Percentiles rank a stretch among this genome's conserved stretches.
Evolutionary conservation across 2,113 vertebrate genomes (phyloP).

Genomic region (Deroptyus accipitrinus): DNA sequence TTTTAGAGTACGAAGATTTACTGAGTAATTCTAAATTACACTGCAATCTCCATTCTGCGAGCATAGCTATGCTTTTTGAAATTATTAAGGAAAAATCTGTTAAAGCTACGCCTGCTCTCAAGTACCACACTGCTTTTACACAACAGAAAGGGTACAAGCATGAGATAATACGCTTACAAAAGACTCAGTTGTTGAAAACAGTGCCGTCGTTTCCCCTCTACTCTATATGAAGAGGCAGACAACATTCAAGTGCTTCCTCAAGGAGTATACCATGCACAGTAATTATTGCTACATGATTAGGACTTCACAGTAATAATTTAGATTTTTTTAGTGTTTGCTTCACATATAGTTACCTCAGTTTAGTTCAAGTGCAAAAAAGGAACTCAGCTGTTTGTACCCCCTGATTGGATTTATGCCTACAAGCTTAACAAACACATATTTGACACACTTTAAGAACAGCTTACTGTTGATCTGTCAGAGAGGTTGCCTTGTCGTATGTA

Average conservation of each 20-base stretch:
- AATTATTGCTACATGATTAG: neutral
- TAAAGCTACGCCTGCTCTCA: neutral
- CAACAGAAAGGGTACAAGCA: neutral
- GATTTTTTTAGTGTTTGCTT: neutral
- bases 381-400: neutral
- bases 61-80: neutral
- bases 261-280: neutral
- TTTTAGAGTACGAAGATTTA: neutral
- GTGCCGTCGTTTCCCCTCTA: neutral
- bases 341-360: neutral
- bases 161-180: neutral
- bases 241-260: neutral
- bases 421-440: neutral
- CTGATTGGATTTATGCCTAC: neutral
- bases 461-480: constrained; percentile 74
- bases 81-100: neutral
- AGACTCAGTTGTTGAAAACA: neutral
- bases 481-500: constrained; percentile 92
- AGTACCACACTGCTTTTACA: neutral
- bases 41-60: neutral
- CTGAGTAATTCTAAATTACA: neutral
- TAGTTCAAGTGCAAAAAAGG: neutral
- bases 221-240: neutral
- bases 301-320: neutral
- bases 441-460: neutral